phyloP scores from a whole-genome alignment of 2,888 invertebrate species.

The Ecliptopera silaceata region DNA sequence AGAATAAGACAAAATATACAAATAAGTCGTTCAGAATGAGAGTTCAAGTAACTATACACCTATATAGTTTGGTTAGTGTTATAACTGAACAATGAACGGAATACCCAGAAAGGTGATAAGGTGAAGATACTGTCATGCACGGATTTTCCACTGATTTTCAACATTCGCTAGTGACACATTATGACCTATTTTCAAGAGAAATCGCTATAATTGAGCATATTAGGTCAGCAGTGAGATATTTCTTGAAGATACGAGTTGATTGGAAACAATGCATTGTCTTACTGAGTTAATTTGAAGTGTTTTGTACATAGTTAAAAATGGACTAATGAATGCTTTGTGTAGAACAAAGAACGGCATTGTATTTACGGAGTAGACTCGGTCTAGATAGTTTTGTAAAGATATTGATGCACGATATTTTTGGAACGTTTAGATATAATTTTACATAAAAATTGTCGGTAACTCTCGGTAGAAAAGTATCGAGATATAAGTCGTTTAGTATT shows the following conservation, averaged over 20 bases:
- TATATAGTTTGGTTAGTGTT: not conserved
- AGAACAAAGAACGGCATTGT: constrained; percentile 7
- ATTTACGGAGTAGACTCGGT: constrained; percentile 10
- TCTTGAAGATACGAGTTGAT: not conserved
- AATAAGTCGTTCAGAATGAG: too few species aligned
- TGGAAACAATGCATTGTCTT: not conserved
- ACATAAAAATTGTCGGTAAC: constrained; percentile 18
- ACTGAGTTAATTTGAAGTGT: not conserved
- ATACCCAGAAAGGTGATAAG: constrained; percentile 6
- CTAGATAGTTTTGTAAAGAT: constrained; percentile 27
- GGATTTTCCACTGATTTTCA: constrained; percentile 13
- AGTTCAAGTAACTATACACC: too few species aligned
- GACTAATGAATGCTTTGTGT: not conserved
- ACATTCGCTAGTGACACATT: constrained; percentile 4
- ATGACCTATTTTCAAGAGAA: not conserved
- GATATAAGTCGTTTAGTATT: not conserved
- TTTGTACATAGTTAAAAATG: not conserved
- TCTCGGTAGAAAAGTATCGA: constrained; percentile 9
- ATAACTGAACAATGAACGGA: constrained; percentile 1
- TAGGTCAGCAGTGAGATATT: too few species aligned
- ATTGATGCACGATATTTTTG: constrained; percentile 35
- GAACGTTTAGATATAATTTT: constrained; percentile 33
- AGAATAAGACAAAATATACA: too few species aligned
- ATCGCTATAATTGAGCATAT: not conserved
- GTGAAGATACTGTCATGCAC: constrained; percentile 7